Base-by-base conservation (phyloP, 1,140 invertebrate genomes). In the Zaprionus ghesquierei region DNA sequence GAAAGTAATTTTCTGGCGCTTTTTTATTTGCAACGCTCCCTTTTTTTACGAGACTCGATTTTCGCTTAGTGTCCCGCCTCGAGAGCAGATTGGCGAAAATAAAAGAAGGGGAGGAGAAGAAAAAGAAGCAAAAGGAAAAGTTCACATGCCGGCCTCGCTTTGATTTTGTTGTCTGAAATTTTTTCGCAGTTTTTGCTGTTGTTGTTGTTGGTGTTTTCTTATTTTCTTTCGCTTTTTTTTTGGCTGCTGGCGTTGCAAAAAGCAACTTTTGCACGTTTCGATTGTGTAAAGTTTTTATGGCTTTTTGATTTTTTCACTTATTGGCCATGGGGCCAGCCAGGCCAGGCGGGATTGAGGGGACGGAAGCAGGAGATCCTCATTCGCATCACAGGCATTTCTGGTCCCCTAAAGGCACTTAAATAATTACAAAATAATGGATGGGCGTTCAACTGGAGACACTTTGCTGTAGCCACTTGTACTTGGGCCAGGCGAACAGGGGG, bases 241-340 rank as follows among this genome's bases (percentile, higher is more conserved):
- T 69, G 46, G 2, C 72, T 89, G 82, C 84, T 87, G 64, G 75
- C 79, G 79, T 86, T 87, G 65, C 82, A 86, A 86, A 86, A 86
- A 87, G 78, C 84, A 87, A 87, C 79, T 90, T 90, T 90, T 86
- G 86, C 86, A 90, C 86, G 86, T 90, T 90, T 80, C 86, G 86
- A 90, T 90, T 90, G 86, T 90, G 86, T 90, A 90, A 86, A 90
- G 86, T 90, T 90, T 90, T 90, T 90, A 90, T 90, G 86, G 86
- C 86, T 82, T 90, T 90, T 90, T 90, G 86, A 90, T 90, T 90
- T 90, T 90, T 90, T 89, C 79, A 89, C 84, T 87, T 87, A 87
- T 87, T 87, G 84, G 79, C 73, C 65, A 54, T 6, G 35, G 18
- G 35, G 35, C 55, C 56, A 38, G 27, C 20, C 31, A 10, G 38